Conservation (phyloP, 2,113 vertebrate genomes). For the Monopterus albus region DNA sequence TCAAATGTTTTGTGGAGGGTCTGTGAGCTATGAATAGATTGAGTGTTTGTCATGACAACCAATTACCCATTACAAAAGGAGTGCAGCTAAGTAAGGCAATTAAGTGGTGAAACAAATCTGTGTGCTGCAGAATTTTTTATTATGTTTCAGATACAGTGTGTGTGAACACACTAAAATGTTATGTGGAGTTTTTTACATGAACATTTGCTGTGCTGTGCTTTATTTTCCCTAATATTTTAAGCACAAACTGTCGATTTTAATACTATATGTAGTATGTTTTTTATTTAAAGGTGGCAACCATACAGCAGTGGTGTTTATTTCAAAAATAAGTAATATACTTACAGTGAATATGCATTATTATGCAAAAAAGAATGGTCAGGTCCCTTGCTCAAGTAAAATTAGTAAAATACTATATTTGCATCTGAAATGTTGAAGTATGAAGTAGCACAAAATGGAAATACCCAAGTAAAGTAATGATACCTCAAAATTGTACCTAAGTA, state of each 20-base stretch:
- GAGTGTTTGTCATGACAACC: slow-evolving; percentile 82
- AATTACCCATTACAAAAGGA: slow-evolving; percentile 76
- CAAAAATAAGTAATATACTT: too few species aligned
- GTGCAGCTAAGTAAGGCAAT: slow-evolving; percentile 73
- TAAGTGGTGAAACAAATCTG: slow-evolving; percentile 66
- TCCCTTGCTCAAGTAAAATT: too few species aligned
- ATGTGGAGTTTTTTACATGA: background rate
- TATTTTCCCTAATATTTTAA: background rate
- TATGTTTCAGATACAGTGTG: slow-evolving; percentile 21
- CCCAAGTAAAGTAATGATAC: too few species aligned
- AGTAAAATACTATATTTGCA: too few species aligned
- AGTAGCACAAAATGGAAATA: too few species aligned
- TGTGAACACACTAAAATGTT: slow-evolving; percentile 13
- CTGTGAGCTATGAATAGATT: slow-evolving; percentile 58
- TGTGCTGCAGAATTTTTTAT: slow-evolving; percentile 25
- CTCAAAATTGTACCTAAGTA: too few species aligned
- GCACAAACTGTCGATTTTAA: background rate
- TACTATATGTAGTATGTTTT: background rate
- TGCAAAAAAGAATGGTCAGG: too few species aligned
- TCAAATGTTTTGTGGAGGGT: slow-evolving; percentile 23
- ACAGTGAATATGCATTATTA: too few species aligned
- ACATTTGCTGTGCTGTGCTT: background rate
- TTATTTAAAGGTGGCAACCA: background rate
- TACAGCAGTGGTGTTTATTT: too few species aligned
- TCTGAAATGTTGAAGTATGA: too few species aligned